phyloP scores from a whole-genome alignment of 2,888 invertebrate species.

The Candidula unifasciata region DNA sequence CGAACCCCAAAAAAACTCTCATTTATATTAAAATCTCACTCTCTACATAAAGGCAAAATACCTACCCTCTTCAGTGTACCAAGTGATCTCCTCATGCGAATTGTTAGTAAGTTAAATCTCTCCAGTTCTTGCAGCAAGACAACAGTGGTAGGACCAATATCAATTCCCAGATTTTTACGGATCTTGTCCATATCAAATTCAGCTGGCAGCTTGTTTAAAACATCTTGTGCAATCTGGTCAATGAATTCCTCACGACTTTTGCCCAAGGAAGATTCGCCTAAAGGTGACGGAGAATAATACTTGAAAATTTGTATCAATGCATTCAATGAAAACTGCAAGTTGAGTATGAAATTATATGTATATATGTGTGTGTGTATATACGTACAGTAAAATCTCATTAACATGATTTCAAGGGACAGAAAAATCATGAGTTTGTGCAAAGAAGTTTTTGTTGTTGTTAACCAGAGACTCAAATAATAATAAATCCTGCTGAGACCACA shows the following conservation, averaged over 20 bases:
- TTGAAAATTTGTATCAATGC: not conserved
- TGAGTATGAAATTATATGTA: not conserved
- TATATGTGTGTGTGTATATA: too few relatives aligned
- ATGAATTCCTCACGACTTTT: slow-evolving; percentile 92
- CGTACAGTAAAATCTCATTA: too few relatives aligned
- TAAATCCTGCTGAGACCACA: too few relatives aligned
- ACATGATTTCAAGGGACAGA: too few relatives aligned
- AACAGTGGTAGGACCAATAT: slow-evolving; percentile 89
- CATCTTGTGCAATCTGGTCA: slow-evolving; percentile 86
- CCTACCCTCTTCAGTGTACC: slow-evolving; percentile 81
- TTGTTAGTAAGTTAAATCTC: slow-evolving; percentile 88
- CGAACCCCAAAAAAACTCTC: too few relatives aligned
- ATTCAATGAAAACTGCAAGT: not conserved
- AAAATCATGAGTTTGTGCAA: too few relatives aligned
- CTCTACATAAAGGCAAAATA: not conserved
- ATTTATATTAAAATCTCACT: not conserved
- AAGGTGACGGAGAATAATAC: not conserved
- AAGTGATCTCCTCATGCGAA: slow-evolving; percentile 85
- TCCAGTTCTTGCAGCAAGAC: slow-evolving; percentile 92
- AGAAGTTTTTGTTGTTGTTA: too few relatives aligned
- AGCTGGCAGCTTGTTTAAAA: slow-evolving; percentile 86
- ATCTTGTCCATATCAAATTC: slow-evolving; percentile 89
- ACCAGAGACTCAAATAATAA: too few relatives aligned
- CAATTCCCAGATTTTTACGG: slow-evolving; percentile 87
- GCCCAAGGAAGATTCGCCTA: slow-evolving; percentile 84